Evolutionary conservation across 2,888 invertebrate species (phyloP), one percentile per base, ranked within the genome.

Genomic region (Sipunculus nudus): DNA sequence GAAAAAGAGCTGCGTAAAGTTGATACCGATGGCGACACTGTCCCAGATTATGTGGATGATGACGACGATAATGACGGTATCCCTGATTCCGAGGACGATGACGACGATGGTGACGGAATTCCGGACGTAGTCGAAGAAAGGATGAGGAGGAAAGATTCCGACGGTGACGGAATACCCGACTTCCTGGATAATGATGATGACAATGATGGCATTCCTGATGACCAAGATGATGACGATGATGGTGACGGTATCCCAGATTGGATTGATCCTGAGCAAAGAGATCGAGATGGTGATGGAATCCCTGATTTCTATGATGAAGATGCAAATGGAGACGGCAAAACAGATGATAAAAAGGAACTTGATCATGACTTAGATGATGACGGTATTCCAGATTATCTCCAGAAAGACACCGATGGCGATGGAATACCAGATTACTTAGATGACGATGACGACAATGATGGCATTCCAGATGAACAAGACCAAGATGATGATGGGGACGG

Each of bases 401-500:
- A 75, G 26, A 59, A 70, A 8, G 72, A 75, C 46, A 69, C 65
- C 52, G 76, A 76, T 65, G 66, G 61, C 43, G 77, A 67, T 49
- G 69, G 69, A 16, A 64, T 67, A 16, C 64, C 65, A 25, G 65
- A 65, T 19, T 19, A 16, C 13, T 19, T 19, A 45, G 67, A 67
- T 43, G 56, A 62, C 25, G 68, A 68, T 53, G 59, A 55, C 40
- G 76, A 76, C 58, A 70, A 71, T 1, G 75, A 77, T 63, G 76
- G 76, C 3, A 75, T 76, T 3, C 75, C 76, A 23, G 65, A 68
- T 50, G 13, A 56, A 32, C 40, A 50, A 16, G 78, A 78, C 28
- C 35, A 55, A 38, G 79, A 79, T 50, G 56, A 59, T 8, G 78
- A 79, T 65, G 72, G 72, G 13, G 77, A 79, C 65, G 75, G 74